These are phyloP conservation scores for Dryadula phaetusa DNA, from an alignment of 2,888 invertebrate species.

Conservation along the genomic window DNA sequence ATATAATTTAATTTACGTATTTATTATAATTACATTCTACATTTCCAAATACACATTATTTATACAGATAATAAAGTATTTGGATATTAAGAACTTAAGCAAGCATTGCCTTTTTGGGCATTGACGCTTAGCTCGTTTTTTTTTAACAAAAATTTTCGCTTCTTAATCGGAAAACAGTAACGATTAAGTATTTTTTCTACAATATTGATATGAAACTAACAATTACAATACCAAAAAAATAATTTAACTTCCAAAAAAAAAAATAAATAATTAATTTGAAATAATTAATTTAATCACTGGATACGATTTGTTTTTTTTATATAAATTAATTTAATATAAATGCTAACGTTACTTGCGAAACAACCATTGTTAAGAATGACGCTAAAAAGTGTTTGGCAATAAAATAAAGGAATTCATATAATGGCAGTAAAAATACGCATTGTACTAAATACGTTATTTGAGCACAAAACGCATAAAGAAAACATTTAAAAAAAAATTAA, in stretches of 20 bases:
- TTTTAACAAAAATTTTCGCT: too few species aligned
- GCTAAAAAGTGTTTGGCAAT: slow-evolving; percentile 18
- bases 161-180: neutral
- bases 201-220: slow-evolving; percentile 1
- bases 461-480: slow-evolving; percentile 24
- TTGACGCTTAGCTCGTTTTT: too few species aligned
- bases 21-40: neutral
- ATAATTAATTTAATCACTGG: slow-evolving; percentile 16
- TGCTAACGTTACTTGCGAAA: slow-evolving; percentile 26
- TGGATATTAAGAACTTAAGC: neutral
- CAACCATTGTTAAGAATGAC: slow-evolving; percentile 9
- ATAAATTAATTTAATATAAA: slow-evolving; percentile 33
- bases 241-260: neutral
- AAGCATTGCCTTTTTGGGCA: neutral
- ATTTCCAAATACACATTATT: neutral
- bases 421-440: slow-evolving; percentile 21
- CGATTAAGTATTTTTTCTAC: slow-evolving; percentile 1
- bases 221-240: neutral
- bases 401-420: slow-evolving; percentile 20
- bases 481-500: neutral
- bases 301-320: slow-evolving; percentile 19
- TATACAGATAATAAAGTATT: slow-evolving; percentile 6
- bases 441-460: slow-evolving; percentile 26
- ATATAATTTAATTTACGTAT: neutral
- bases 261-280: neutral